Evolutionary conservation across 2,113 vertebrate species (phyloP), one percentile per base, ranked within the genome.

Genomic region (Colistium nudipinnis): DNA sequence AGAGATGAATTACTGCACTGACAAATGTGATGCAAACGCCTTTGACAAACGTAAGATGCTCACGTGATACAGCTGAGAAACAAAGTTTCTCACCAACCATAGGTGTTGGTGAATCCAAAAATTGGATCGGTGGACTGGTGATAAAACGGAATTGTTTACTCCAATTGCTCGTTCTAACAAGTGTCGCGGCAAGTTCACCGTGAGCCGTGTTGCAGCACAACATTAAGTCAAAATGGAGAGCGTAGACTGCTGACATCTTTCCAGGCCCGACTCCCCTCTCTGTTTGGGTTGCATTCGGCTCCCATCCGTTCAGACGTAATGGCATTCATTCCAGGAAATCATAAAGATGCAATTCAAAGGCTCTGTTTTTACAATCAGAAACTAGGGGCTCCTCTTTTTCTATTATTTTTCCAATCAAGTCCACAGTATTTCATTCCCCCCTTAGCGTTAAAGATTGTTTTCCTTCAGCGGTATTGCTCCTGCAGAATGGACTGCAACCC

Each of bases 321-420:
- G 77, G 65, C 69, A 64, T 85, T 80, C 79, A 80, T 89, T 91
- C 84, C 74, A 60, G 82, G 87, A 89, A 82, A 84, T 82, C 77
- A 75, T 88, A 74, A 88, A 79, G 70, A 77, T 52, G 60, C 56
- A 75, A 81, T 87, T 84, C 64, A 61, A 63, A 72, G 63, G 57
- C 41, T 82, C 77, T 85, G 85, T 80, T 88, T 87, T 85, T 81
- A 80, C 70, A 78, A 90, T 91, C 86, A 87, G 77, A 83, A 86
- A 87, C 68, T 30, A 33, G 55, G 51, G 41, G 47, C 62, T 78
- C 65, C 75, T 69, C 54, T 76, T 61, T 80, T 74, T 57, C 62
- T 22, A 61, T 85, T 84, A 83, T 84, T 84, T 85, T 83, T 87
- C 76, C 70, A 81, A 78, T 87, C 71, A 79, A 73, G 79, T 74